Percentiles rank a stretch among this genome's conserved stretches.
Conservation (phyloP, 1,140 invertebrate genomes). For the Medauroidea extradentata region DNA sequence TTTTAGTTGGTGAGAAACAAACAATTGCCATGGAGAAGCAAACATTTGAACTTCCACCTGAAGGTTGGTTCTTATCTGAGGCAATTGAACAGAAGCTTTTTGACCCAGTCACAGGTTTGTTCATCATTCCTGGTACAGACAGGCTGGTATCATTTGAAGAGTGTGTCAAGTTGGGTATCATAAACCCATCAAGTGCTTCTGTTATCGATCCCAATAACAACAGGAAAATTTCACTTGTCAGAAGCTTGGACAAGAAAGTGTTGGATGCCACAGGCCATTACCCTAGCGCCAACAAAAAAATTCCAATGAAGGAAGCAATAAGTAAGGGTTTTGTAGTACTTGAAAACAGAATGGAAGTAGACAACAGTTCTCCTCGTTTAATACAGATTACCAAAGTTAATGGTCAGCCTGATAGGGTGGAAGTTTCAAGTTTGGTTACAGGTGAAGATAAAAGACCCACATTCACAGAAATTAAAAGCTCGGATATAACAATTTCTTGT, state of each 20-base stretch:
- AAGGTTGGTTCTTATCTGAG: slow-evolving; percentile 73
- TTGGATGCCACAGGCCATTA: slow-evolving; percentile 75
- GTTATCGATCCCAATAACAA: slow-evolving; percentile 70
- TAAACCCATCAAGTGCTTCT: slow-evolving; percentile 73
- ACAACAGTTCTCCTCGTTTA: slow-evolving; percentile 48
- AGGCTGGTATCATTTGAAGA: slow-evolving; percentile 81
- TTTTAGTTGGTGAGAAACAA: slow-evolving; percentile 31
- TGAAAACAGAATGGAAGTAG: slow-evolving; percentile 49
- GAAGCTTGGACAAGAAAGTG: slow-evolving; percentile 72
- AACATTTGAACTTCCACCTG: slow-evolving; percentile 68
- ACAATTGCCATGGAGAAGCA: slow-evolving; percentile 44
- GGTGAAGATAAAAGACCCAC: slow-evolving; percentile 33
- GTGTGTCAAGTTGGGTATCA: slow-evolving; percentile 77
- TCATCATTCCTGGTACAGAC: slow-evolving; percentile 83
- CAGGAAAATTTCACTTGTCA: slow-evolving; percentile 63
- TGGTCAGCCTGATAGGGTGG: slow-evolving; percentile 61
- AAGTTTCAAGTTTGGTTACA: slow-evolving; percentile 47
- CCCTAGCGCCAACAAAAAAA: slow-evolving; percentile 45
- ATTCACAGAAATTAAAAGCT: slow-evolving; percentile 43
- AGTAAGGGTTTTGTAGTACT: slow-evolving; percentile 59
- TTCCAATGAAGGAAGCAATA: slow-evolving; percentile 78
- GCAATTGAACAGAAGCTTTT: slow-evolving; percentile 73
- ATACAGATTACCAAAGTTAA: slow-evolving; percentile 57
- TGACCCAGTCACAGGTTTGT: slow-evolving; percentile 74
- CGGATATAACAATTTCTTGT: slow-evolving; percentile 46